These are phyloP conservation scores for Tanaodytes sp. DNA, from an alignment of 2,888 invertebrate species.

Conservation along the genomic window DNA sequence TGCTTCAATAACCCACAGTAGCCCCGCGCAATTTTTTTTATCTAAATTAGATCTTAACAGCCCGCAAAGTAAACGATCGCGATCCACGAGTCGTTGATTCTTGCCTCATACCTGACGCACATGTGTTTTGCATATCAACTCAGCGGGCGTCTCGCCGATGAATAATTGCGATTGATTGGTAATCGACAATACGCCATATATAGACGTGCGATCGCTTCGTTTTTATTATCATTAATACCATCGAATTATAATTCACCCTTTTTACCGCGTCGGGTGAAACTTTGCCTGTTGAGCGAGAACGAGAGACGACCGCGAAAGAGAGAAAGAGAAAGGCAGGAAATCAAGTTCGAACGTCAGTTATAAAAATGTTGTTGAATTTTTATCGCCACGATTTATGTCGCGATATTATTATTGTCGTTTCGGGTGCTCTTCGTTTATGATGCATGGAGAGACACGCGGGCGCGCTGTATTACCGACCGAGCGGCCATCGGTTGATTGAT, in stretches of 20 bases:
- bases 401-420: conserved; percentile 43
- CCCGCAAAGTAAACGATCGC: conserved; percentile 59
- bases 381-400: conserved; percentile 43
- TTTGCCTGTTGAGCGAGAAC: too few species aligned
- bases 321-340: neutral
- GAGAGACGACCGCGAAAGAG: too few species aligned
- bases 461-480: too few species aligned
- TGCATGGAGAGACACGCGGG: conserved; percentile 22
- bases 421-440: conserved; percentile 30
- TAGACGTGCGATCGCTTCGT: conserved; percentile 20
- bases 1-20: conserved; percentile 58
- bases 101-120: conserved; percentile 20
- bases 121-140: conserved; percentile 55
- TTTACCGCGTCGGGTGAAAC: neutral
- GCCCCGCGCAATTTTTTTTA: conserved; percentile 61
- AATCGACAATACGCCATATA: conserved; percentile 46
- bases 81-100: conserved; percentile 47
- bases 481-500: too few species aligned
- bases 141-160: conserved; percentile 49
- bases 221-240: conserved; percentile 38
- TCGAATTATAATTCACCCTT: conserved; percentile 36
- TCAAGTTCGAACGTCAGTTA: too few species aligned
- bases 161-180: conserved; percentile 53
- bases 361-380: conserved; percentile 33
- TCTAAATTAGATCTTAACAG: conserved; percentile 72